Evolutionary conservation across 2,888 invertebrate species (phyloP), one percentile per base, ranked within the genome.

Genomic region (Apomyelois bistriatella): DNA sequence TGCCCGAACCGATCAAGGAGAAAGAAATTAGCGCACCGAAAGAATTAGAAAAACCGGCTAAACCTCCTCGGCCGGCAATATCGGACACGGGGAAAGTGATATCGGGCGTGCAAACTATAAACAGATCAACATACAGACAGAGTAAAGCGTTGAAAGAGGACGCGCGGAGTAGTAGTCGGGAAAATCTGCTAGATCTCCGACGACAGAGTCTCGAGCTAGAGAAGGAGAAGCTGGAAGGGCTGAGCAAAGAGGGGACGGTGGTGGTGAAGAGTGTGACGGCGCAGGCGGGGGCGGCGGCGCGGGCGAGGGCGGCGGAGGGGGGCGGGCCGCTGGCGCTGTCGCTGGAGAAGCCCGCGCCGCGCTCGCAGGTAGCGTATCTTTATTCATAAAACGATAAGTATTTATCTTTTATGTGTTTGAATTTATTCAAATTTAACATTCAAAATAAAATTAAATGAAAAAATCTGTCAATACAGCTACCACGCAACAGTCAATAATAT

Each of bases 11-110:
- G 17, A 41, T 60, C 37, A 49, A 15, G 38, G 43, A 36, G 4
- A 75, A 55, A 71, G 85, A 75, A 1, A 66, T 59, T 17, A 57
- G 28, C 43, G 64, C 79, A 15, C 70, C 72, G 10, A 87, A 87
- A 38, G 86, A 89, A 48, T 61, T 60, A 53, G 84, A 87, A 56
- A 91, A 91, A 52, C 93, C 93, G 1, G 93, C 93, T n/a, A 93
- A 93, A 65, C 93, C 94, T 1, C 93, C 93, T 5, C 79, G 93
- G 49, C 93, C 93, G 5, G 81, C 92, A 15, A 74, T 89, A 32
- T 91, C 92, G 1, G 91, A 91, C 53, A 75, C 78, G 10, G 87
- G 90, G 0, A 90, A 87, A 59, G 75, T 88, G 10, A 85, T 90
- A 55, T 84, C 91, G 0, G 92, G 92, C 49, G 91, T 91, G 52